phyloP scores from a whole-genome alignment of 1,140 invertebrate genomes.

The Maniola jurtina region DNA sequence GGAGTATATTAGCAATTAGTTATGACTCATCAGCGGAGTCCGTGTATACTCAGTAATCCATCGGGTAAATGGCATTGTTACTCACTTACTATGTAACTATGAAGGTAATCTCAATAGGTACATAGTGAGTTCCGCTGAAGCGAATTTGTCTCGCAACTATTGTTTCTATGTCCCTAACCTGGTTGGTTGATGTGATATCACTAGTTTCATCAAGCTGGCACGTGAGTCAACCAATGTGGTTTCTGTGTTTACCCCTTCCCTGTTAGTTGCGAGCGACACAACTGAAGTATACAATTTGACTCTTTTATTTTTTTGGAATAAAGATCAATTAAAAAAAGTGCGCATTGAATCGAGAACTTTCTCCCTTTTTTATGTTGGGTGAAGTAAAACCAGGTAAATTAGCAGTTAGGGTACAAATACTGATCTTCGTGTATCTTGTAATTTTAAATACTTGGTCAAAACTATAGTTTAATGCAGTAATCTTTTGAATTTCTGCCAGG shows the following conservation, averaged over 20 bases:
- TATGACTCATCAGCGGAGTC: conserved; percentile 21
- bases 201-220: conserved; percentile 6
- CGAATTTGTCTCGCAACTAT: conserved; percentile 26
- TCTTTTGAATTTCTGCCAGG: no score
- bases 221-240: conserved; percentile 14
- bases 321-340: no score
- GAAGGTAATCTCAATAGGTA: conserved; percentile 10
- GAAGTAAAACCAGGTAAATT: no score
- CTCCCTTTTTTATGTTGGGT: no score
- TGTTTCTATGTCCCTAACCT: conserved; percentile 9
- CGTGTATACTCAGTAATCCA: conserved; percentile 46
- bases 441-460: no score
- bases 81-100: conserved; percentile 22
- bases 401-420: no score
- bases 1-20: not conserved
- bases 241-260: not conserved
- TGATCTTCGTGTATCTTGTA: no score
- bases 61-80: conserved; percentile 33
- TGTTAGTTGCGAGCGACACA: conserved; percentile 16
- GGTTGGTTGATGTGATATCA: conserved; percentile 12
- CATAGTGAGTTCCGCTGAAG: conserved; percentile 20
- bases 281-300: conserved; percentile 42
- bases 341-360: no score
- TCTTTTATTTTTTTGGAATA: conserved; percentile 22
- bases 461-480: no score